These are phyloP conservation scores for Drosophila azteca DNA, from an alignment of 1,140 invertebrate species.

Conservation along the genomic window DNA sequence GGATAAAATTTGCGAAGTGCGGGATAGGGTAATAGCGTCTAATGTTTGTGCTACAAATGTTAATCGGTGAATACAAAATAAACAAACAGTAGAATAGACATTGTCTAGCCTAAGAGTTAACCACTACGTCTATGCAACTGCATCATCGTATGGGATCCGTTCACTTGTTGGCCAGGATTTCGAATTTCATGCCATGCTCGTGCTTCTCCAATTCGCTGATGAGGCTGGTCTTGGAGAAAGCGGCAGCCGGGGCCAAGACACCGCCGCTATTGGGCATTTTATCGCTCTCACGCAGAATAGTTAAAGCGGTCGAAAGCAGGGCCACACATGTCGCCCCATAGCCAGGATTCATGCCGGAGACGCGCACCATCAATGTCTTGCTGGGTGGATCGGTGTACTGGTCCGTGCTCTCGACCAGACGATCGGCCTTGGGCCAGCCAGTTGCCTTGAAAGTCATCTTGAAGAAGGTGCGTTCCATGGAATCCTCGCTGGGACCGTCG, in stretches of 20 bases:
- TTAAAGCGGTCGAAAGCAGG: slow-evolving; percentile 89
- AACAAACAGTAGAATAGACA: slow-evolving; percentile 4
- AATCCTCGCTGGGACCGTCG: slow-evolving; percentile 88
- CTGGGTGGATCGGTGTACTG: slow-evolving; percentile 87
- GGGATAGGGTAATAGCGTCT: too few species aligned
- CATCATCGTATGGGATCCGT: background rate
- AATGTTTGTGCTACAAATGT: background rate
- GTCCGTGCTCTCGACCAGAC: slow-evolving; percentile 86
- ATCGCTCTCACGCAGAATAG: slow-evolving; percentile 90
- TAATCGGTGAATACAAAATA: slow-evolving; percentile 8
- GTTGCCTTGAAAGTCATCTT: slow-evolving; percentile 88
- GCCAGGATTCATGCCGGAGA: slow-evolving; percentile 89
- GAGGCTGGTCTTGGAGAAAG: slow-evolving; percentile 79
- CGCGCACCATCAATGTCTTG: slow-evolving; percentile 88
- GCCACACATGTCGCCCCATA: slow-evolving; percentile 92
- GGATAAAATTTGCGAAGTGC: too few species aligned
- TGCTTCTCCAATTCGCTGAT: slow-evolving; percentile 80
- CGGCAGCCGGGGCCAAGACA: slow-evolving; percentile 85
- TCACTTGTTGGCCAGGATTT: slow-evolving; percentile 79
- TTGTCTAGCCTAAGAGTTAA: background rate
- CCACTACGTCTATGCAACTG: background rate
- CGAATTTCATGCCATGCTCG: slow-evolving; percentile 82
- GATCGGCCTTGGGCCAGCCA: slow-evolving; percentile 90
- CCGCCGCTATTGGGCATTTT: slow-evolving; percentile 88
- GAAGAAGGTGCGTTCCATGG: slow-evolving; percentile 87